Evolutionary conservation across 64 coral and sea anemone genomes (phyloP).

Genomic region (Actinia tenebrosa): DNA sequence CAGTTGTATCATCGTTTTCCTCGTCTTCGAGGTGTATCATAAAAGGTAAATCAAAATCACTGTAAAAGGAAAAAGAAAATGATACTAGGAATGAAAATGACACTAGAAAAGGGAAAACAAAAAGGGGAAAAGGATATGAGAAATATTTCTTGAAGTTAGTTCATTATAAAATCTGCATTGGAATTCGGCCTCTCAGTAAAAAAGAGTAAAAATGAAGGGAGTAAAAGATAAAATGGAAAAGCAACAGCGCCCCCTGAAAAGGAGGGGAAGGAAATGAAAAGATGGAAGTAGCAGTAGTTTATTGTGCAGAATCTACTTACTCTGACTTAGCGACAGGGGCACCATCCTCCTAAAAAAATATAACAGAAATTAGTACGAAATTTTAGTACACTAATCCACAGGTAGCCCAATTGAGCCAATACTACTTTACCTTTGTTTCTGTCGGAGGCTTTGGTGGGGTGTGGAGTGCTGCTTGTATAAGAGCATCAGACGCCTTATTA

Average conservation of each 20-base stretch:
- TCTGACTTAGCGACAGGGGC: neutral
- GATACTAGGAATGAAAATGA: too few species aligned
- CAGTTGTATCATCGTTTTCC: slow-evolving; percentile 17
- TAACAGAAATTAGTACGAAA: neutral
- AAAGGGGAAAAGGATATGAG: neutral
- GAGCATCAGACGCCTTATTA: slow-evolving; percentile 89
- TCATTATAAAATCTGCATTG: too few species aligned
- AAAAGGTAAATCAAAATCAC: neutral
- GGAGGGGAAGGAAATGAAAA: neutral
- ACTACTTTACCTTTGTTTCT: slow-evolving; percentile 55
- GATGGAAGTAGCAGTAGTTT: neutral
- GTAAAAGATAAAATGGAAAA: too few species aligned
- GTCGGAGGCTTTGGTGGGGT: slow-evolving; percentile 20
- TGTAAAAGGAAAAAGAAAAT: neutral
- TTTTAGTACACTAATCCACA: neutral
- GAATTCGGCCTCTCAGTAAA: too few species aligned
- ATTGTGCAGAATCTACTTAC: neutral
- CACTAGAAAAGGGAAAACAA: neutral
- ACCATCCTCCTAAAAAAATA: neutral
- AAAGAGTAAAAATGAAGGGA: too few species aligned
- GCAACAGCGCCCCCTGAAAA: neutral
- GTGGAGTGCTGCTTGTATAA: slow-evolving; percentile 56
- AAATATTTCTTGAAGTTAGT: too few species aligned
- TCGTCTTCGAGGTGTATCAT: slow-evolving; percentile 12
- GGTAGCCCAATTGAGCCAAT: neutral